These are phyloP conservation scores for Drosophila emarginata DNA, from an alignment of 2,888 invertebrate species.

Conservation along the genomic window DNA sequence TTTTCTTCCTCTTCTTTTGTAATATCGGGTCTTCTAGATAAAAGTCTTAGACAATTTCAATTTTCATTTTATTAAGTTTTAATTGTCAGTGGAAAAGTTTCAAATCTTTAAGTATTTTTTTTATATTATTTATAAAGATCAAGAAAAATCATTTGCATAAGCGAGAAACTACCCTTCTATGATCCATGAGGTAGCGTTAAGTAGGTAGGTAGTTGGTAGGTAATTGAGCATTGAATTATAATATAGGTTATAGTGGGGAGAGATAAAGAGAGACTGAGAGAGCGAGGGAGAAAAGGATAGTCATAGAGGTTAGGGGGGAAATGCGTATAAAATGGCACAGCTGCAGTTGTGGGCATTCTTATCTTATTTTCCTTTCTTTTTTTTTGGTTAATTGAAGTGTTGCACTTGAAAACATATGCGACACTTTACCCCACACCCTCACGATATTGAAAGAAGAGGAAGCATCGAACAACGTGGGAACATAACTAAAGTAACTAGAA, in stretches of 20 bases:
- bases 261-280: background rate
- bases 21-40: background rate
- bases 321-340: slow-evolving; percentile 14
- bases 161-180: background rate
- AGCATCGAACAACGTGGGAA: slow-evolving; percentile 13
- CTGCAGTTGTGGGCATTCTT: slow-evolving; percentile 31
- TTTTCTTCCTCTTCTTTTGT: background rate
- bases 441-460: slow-evolving; percentile 4
- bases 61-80: no score
- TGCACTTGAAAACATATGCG: slow-evolving; percentile 78
- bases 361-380: background rate
- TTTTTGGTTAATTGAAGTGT: slow-evolving; percentile 65
- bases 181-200: background rate
- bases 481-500: slow-evolving; percentile 9
- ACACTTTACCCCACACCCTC: slow-evolving; percentile 52
- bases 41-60: no score
- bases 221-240: slow-evolving; percentile 3
- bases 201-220: background rate
- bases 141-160: background rate
- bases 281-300: slow-evolving; percentile 8
- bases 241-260: slow-evolving; percentile 18
- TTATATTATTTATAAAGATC: no score
- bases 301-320: no score
- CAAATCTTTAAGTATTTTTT: no score
- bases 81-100: no score